Evolutionary conservation across 2,888 invertebrate genomes (phyloP), one percentile per base, ranked within the genome.

Genomic region (Pollenia griseotomentosa): DNA sequence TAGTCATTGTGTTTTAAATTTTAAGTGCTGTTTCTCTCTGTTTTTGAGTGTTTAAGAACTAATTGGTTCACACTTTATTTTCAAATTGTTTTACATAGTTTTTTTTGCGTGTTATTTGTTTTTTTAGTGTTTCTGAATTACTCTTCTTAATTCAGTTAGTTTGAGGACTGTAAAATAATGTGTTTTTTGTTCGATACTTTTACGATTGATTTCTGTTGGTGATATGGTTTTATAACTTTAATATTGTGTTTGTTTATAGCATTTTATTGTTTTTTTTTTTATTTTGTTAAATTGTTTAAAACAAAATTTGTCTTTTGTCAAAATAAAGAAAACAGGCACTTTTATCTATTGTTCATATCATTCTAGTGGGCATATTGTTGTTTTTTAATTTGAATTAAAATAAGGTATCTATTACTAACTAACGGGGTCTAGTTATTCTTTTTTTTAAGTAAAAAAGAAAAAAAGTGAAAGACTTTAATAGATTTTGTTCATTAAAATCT

Each of bases 41-140:
- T 40, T 61, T 63, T 16, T 8, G 46, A 70, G 57, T 79, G 79
- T 61, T 33, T 68, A 68, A 89, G 66, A 88, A 85, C 91, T 91
- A 91, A 92, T 91, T 91, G 91, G 90, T 92, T 92, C 91, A 91
- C 92, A 91, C 91, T 91, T 90, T 91, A 89, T 90, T 90, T 66
- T 89, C 87, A 87, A 89, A 89, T 19, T n/a, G 61, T 65, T 83
- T 55, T 51, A 11, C 9, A 46, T 40, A 23, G 23, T 53, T 53
- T 44, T 63, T 82, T 23, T 83, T 48, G 51, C 46, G 40, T 53
- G 10, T 53, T 33, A 8, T 11, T 40, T 44, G 23, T 23, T 23
- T 23, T 23, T 23, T 23, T 14, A 33, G 33, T 33, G 33, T 42
- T 61, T 4, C 19, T 9, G 51, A 75, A 9, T n/a, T n/a, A 1